Evolutionary conservation across 2,888 invertebrate genomes (phyloP), one percentile per base, ranked within the genome.

Genomic region (Tachina grossa): DNA sequence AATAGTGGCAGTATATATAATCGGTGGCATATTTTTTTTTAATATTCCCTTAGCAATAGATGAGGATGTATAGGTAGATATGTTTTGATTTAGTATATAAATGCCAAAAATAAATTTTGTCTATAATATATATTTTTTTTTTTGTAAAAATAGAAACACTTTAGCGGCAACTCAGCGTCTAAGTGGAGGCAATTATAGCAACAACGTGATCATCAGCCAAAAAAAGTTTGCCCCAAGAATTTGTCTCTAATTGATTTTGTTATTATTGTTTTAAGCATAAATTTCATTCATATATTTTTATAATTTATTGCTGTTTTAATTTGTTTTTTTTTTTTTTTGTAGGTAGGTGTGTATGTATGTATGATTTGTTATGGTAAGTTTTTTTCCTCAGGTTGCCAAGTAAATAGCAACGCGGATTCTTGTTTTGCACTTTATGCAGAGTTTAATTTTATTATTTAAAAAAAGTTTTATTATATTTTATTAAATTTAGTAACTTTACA

Each of bases 1-100:
- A 72, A 85, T 72, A n/a, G 51, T 83, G 19, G 76, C 59, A 39
- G 59, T 72, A 61, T 83, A 85, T 61, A 47, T 71, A 39, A 79
- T 80, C 55, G 85, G 63, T 68, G 85, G 79, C 85, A 85, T 85
- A 68, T 19, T 0, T 55, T 51, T 61, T 47, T 71, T 31, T 31
- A 6, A 41, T 71, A 13, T 71, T 78, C 4, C 10, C 65, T 47
- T 45, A 43, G 16, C 49, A 71, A 61, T 69, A 72, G 43, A 49
- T 39, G 3, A 47, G 9, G 4, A 41, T 49, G 16, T 69, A n/a
- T 31, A 47, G 14, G 41, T 43, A 43, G 19, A 31, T n/a, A 49
- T 53, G 8, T 9, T 69, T 63, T 43, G 16, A 31, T 68, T 11
- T 14, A 53, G 6, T 45, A 53, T 22, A 43, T 16, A 41, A 41